Percentiles rank a stretch among this genome's conserved stretches.
Evolutionary conservation across 2,113 vertebrate species (phyloP).

Genomic region (Rhadina sibilatrix): DNA sequence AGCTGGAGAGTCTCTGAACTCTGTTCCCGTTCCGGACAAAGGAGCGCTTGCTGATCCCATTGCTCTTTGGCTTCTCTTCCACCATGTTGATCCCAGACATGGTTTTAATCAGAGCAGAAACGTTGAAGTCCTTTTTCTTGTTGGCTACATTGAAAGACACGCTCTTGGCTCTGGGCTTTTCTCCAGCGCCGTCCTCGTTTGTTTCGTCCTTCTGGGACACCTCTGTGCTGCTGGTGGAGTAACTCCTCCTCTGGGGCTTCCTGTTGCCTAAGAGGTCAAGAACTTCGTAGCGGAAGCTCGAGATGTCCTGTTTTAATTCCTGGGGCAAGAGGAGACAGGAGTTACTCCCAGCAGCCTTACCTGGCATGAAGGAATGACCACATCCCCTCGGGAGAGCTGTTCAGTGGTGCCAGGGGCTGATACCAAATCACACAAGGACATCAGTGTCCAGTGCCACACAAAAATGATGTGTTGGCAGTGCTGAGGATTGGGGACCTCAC

Average conservation of each 20-base stretch:
- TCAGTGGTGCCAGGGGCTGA: not conserved
- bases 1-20: constrained; percentile 79
- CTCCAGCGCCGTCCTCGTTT: constrained; percentile 72
- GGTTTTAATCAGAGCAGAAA: constrained; percentile 86
- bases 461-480: fast-evolving
- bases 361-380: not conserved
- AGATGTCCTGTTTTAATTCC: constrained; percentile 98
- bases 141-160: constrained; percentile 77
- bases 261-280: constrained; percentile 93
- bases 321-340: constrained; percentile 58
- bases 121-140: constrained; percentile 78
- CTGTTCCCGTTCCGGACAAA: constrained; percentile 79
- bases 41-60: constrained; percentile 83
- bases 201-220: constrained; percentile 82
- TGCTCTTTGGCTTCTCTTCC: constrained; percentile 88
- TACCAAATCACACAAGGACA: not conserved
- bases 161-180: constrained; percentile 76
- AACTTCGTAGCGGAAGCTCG: constrained; percentile 97
- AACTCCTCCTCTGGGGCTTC: constrained; percentile 87
- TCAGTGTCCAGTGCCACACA: not conserved
- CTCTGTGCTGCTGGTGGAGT: constrained; percentile 88
- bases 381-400: not conserved
- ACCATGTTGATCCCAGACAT: constrained; percentile 80
- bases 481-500: not conserved
- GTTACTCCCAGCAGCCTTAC: not conserved